Evolutionary conservation across 2,113 vertebrate genomes (phyloP), one percentile per base, ranked within the genome.

Genomic region (Etheostoma cragini): DNA sequence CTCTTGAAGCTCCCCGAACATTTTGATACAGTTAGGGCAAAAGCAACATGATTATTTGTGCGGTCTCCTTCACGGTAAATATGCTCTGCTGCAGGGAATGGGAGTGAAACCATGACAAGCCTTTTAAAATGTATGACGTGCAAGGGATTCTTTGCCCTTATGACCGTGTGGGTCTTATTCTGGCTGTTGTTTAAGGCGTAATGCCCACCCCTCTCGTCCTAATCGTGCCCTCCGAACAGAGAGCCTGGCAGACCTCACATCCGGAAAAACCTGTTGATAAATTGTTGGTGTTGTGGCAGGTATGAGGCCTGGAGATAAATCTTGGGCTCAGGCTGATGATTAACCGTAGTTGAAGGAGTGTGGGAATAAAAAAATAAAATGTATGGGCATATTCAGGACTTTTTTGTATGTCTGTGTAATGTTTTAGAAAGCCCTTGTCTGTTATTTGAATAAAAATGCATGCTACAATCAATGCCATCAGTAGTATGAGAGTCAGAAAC

Each of bases 11-110:
- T 91, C 80, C 80, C 88, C 76, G 79, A 89, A 90, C 80, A 89
- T 90, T 93, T 91, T 88, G 89, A 90, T 88, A 89, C 92, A 92
- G 85, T 88, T 89, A 84, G 79, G 76, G 87, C 86, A 85, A 77
- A 84, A 71, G 81, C 84, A 91, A 93, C 74, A 72, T 85, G 89
- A 93, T 94, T 93, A 93, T 90, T 89, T 79, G 81, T 86, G 90
- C 86, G 52, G 66, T 91, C 91, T 88, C 81, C 91, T 88, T 90
- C 91, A 82, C 83, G 87, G 85, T 86, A 69, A 91, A 90, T 83
- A 83, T 81, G 78, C 87, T 87, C 68, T 81, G 79, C 85, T 74
- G 47, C 73, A 78, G 78, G 90, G 78, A 78, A 84, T 74, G 71
- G 52, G 54, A 84, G 87, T 66, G 84, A 88, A 86, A 87, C 75